Percentiles rank a stretch among this genome's conserved stretches.
phyloP scores from a whole-genome alignment of 1,140 invertebrate species.

The Anthonomus grandis region DNA sequence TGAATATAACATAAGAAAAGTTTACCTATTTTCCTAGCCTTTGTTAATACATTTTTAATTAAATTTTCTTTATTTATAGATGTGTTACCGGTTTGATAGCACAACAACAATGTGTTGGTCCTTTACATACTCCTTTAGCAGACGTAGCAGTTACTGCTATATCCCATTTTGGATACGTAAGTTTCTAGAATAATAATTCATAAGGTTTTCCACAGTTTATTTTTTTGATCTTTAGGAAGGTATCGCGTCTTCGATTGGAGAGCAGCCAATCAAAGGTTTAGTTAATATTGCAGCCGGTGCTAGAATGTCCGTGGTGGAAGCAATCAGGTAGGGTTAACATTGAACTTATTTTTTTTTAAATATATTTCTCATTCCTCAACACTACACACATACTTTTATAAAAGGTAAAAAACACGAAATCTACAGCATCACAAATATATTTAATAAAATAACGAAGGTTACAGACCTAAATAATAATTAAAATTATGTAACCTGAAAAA shows the following conservation, averaged over 20 bases:
- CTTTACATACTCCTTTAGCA: constrained; percentile 90
- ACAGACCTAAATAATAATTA: no score
- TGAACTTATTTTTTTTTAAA: not conserved
- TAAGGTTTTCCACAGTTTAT: not conserved
- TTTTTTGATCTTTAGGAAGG: constrained; percentile 61
- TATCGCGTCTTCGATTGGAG: constrained; percentile 91
- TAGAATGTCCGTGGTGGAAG: constrained; percentile 90
- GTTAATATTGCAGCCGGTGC: constrained; percentile 79
- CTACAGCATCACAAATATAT: no score
- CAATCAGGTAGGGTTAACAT: constrained; percentile 52
- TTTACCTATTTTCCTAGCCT: no score
- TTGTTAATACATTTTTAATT: no score
- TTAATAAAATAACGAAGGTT: no score
- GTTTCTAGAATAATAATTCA: no score
- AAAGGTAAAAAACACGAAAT: no score
- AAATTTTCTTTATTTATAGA: no score
- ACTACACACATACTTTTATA: not conserved
- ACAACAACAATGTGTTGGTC: constrained; percentile 97
- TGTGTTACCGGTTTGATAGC: constrained; percentile 92
- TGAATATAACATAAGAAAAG: no score
- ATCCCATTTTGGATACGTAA: constrained; percentile 56
- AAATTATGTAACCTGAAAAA: no score
- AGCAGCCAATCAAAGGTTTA: constrained; percentile 93
- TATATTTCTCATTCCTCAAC: not conserved
- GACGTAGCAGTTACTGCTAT: constrained; percentile 93